Percentiles rank a stretch among this genome's conserved stretches.
phyloP scores from a whole-genome alignment of 2,888 invertebrate species.

The Diplazon laetatorius region DNA sequence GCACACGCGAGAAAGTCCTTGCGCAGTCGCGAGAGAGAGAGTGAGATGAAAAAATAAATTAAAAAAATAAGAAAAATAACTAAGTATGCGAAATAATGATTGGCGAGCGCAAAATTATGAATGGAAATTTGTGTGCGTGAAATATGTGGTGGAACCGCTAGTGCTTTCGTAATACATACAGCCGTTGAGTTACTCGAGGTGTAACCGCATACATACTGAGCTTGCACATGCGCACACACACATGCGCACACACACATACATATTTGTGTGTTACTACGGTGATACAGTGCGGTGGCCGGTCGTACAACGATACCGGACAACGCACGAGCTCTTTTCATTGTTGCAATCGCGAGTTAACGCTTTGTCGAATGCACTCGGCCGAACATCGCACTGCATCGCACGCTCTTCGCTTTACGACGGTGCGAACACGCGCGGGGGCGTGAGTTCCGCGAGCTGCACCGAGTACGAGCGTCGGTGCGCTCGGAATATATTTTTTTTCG shows the following conservation, averaged over 20 bases:
- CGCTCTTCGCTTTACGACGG: conserved; percentile 37
- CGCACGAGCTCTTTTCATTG: conserved; percentile 50
- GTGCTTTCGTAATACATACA: conserved; percentile 36
- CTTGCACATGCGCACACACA: conserved; percentile 32
- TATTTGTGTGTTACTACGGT: background rate
- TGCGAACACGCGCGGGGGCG: conserved; percentile 28
- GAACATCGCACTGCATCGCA: conserved; percentile 28
- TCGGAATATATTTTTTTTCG: too few relatives aligned
- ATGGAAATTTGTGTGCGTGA: conserved; percentile 49
- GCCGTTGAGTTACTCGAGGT: conserved; percentile 49
- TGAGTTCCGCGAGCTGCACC: conserved; percentile 38
- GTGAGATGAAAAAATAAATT: conserved; percentile 16
- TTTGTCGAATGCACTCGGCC: conserved; percentile 49
- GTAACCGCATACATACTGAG: conserved; percentile 31
- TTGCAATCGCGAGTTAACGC: conserved; percentile 54
- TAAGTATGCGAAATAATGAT: conserved; percentile 23
- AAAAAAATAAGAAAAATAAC: background rate
- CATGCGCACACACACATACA: conserved; percentile 8
- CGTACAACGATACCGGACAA: conserved; percentile 25
- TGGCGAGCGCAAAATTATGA: conserved; percentile 53
- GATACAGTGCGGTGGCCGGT: conserved; percentile 7
- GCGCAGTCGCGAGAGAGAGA: conserved; percentile 6
- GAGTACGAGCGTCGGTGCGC: conserved; percentile 26
- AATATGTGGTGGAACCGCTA: conserved; percentile 32
- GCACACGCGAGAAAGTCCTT: conserved; percentile 46